Base-by-base conservation (phyloP, 2,113 vertebrate genomes). In the Pelvicachromis taeniatus region DNA sequence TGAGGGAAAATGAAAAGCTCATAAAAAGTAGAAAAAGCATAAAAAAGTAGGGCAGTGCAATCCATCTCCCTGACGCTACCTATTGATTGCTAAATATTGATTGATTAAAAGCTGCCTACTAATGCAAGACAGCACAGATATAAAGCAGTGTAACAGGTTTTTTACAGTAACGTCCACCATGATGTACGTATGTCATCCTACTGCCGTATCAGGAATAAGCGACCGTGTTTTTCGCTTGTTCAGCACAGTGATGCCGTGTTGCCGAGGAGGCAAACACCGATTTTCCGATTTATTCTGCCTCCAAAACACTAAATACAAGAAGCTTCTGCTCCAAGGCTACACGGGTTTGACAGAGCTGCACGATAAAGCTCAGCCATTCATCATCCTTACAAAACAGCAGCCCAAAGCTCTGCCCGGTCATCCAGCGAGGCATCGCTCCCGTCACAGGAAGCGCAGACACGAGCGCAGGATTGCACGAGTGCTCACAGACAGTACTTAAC, bases 361-460 rank as follows among this genome's bases (percentile, higher is more conserved):
- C 40, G 40, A 85, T 82, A 84, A 73, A 88, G 81, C 79, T 87
- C 77, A 9, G 80, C 85, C 91, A 92, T 95, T 94, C 93, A 94
- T 95, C 93, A 92, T 92, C 91, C 86, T 88, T 82, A 89, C 89
- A 88, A 92, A 93, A 92, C 78, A 86, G 81, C 88, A 87, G 78
- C 84, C 78, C 80, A 83, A 77, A 86, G 83, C 54, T 75, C 54
- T 88, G 87, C 77, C 77, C 42, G 42, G 86, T 59, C 42, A 48
- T 78, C 83, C 73, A 85, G 81, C 19, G 68, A 59, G 54, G 82
- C 83, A 79, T 55, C n/a, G 42, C 85, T 86, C 23, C 59, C 78
- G 78, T 68, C 75, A 58, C 61, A 78, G 8, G 19, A 85, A 70
- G 52, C 75, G n/a, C 35, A 83, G 75, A 53, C 54, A 87, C 21